Conservation (phyloP, 2,797 vertebrate genomes). For the Lophius americanus region DNA sequence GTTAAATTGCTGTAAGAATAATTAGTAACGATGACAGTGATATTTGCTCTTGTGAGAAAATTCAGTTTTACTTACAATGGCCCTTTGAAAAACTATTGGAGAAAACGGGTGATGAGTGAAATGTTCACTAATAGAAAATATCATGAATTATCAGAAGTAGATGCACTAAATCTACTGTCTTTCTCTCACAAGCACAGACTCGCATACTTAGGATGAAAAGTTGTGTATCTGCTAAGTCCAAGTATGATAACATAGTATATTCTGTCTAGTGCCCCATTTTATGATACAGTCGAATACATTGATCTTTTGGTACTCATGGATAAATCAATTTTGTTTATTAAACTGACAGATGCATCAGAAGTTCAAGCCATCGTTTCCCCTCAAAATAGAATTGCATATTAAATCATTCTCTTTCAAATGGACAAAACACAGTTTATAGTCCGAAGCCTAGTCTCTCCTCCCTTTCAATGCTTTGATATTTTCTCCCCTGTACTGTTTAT, state of each 20-base stretch:
- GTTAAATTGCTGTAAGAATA: background rate
- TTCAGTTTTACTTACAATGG: background rate
- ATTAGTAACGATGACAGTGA: background rate
- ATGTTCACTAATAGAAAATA: background rate
- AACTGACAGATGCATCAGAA: constrained; percentile 32
- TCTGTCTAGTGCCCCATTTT: background rate
- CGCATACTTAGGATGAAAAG: background rate
- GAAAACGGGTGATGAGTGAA: background rate
- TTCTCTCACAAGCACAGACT: background rate
- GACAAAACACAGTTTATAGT: background rate
- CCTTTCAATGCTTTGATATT: constrained; percentile 9
- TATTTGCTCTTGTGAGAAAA: background rate
- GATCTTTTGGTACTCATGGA: constrained; percentile 17
- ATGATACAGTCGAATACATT: background rate
- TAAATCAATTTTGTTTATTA: constrained; percentile 48
- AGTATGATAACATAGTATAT: background rate
- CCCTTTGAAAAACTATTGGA: background rate
- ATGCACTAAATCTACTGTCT: too few species aligned
- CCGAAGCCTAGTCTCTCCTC: constrained; percentile 2
- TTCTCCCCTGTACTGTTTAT: constrained; percentile 20
- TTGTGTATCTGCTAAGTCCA: background rate
- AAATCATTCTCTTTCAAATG: constrained; percentile 34
- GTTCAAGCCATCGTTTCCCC: constrained; percentile 15
- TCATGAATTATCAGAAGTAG: too few species aligned
- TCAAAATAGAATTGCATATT: constrained; percentile 35